A percentile compares a stretch with the other conserved stretches of the same genome.
Evolutionary conservation across 1,140 invertebrate genomes (phyloP).

Genomic region (Pectinophora gossypiella): DNA sequence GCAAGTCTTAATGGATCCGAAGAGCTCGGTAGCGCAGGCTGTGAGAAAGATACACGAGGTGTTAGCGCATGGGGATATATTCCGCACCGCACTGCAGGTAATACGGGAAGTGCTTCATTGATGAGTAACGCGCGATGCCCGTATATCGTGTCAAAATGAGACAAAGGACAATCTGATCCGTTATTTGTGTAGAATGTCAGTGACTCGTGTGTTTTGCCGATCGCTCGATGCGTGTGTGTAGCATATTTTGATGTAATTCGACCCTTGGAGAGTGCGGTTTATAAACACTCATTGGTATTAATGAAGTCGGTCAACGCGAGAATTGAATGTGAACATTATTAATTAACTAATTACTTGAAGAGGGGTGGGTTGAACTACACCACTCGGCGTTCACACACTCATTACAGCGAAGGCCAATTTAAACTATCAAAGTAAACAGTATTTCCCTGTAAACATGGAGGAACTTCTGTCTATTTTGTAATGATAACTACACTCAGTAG

Average conservation of each 20-base stretch:
- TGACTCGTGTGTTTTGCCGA: not conserved
- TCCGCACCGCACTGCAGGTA: conserved; percentile 80
- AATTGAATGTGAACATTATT: not conserved
- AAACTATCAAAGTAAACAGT: too few relatives aligned
- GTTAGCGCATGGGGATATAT: conserved; percentile 77
- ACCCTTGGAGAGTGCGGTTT: not conserved
- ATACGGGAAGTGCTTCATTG: not conserved
- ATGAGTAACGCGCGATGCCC: not conserved
- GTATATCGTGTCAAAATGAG: not conserved
- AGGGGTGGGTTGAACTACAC: not conserved
- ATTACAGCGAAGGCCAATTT: too few relatives aligned
- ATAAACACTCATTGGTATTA: not conserved
- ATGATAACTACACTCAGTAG: too few relatives aligned
- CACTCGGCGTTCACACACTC: too few relatives aligned
- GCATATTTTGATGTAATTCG: not conserved
- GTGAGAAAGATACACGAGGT: conserved; percentile 72
- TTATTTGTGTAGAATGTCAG: not conserved
- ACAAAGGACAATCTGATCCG: conserved; percentile 1
- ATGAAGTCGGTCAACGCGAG: not conserved
- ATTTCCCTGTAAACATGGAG: too few relatives aligned
- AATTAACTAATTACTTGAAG: not conserved
- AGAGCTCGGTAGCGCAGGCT: conserved; percentile 68
- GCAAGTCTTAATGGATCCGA: conserved; percentile 76
- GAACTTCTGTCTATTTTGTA: too few relatives aligned
- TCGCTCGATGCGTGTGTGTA: not conserved